A percentile compares a stretch with the other conserved stretches of the same genome.
These are phyloP conservation scores for Lucilia sericata DNA, from an alignment of 1,140 invertebrate genomes.

Conservation along the genomic window DNA sequence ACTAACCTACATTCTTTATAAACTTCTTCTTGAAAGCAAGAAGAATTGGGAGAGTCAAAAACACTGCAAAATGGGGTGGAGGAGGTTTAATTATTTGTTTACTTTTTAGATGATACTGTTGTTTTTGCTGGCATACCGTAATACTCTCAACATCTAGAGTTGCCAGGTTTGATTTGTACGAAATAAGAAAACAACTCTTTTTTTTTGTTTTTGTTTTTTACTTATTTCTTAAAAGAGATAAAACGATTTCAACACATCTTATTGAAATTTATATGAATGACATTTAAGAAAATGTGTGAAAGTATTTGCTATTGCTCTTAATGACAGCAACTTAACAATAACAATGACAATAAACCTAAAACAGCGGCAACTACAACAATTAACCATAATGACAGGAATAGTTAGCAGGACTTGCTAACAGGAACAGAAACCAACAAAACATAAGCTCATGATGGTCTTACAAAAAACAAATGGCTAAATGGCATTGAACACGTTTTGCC, in stretches of 20 bases:
- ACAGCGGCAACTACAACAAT: neutral
- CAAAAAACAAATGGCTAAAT: neutral
- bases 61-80: neutral
- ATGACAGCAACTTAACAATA: neutral
- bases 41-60: neutral
- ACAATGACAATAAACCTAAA: neutral
- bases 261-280: slow-evolving; percentile 2
- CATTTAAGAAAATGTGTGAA: neutral
- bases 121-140: neutral
- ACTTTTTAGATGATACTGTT: neutral
- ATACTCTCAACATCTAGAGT: neutral
- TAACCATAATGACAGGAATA: neutral
- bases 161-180: neutral
- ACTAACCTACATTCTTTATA: slow-evolving; percentile 15
- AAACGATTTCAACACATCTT: neutral
- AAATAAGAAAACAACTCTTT: neutral
- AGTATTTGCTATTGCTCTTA: neutral
- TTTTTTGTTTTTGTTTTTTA: neutral
- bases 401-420: neutral
- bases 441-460: too few species aligned
- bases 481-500: slow-evolving; percentile 4
- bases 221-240: neutral
- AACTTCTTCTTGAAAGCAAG: neutral
- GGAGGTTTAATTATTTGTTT: neutral
- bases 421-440: too few species aligned